Evolutionary conservation across 2,113 vertebrate species (phyloP).

Genomic region (Centropus unirufus): DNA sequence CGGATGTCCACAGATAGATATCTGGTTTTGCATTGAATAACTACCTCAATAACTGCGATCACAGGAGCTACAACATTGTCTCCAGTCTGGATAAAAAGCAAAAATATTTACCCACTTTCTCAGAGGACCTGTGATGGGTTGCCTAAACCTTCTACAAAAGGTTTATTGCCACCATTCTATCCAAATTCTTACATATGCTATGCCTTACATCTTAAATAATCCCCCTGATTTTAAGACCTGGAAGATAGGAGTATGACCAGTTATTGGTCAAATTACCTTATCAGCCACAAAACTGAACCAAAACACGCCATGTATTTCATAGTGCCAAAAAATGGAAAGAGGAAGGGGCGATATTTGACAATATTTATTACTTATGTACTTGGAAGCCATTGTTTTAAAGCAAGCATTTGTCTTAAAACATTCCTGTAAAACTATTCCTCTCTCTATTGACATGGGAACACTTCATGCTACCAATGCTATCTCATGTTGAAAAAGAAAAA

Average conservation of each 20-base stretch:
- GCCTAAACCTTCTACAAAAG: background rate
- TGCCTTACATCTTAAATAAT: background rate
- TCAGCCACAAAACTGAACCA: background rate
- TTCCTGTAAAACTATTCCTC: background rate
- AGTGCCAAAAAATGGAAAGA: background rate
- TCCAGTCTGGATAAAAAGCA: background rate
- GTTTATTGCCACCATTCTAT: background rate
- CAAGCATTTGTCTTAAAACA: background rate
- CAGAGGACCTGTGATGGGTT: background rate
- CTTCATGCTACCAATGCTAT: background rate
- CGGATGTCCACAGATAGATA: background rate
- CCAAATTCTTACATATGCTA: background rate
- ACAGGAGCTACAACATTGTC: background rate
- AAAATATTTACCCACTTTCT: background rate
- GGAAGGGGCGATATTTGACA: background rate
- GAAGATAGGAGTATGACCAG: background rate
- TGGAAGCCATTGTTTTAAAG: background rate
- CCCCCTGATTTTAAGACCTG: background rate
- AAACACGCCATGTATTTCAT: background rate
- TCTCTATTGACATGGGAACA: background rate
- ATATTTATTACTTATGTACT: background rate
- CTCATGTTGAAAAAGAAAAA: background rate
- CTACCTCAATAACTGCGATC: background rate
- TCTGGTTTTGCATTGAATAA: background rate
- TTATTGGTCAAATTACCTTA: background rate